These are phyloP conservation scores for Rotaria macrura DNA, from an alignment of 2,888 invertebrate species.

Conservation along the genomic window DNA sequence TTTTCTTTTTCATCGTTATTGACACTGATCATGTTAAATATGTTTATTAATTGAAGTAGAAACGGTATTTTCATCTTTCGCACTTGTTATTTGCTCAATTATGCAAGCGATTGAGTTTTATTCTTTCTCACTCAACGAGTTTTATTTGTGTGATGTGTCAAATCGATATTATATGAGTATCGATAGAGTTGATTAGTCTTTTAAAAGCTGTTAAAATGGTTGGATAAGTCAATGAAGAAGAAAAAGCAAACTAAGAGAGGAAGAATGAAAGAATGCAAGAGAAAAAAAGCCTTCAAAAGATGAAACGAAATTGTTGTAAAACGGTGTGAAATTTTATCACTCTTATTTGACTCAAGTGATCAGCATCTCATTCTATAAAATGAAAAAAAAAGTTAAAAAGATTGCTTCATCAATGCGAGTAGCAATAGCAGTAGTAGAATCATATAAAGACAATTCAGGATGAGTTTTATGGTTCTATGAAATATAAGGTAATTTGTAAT, in stretches of 20 bases:
- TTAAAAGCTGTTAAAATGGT: neutral
- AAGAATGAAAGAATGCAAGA: neutral
- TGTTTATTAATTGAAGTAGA: neutral
- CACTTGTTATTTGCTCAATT: neutral
- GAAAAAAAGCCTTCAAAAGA: neutral
- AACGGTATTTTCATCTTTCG: neutral
- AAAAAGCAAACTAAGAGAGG: neutral
- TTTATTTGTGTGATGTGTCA: neutral
- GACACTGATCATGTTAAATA: neutral
- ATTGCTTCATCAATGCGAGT: neutral
- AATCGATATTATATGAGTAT: neutral
- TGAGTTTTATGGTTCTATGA: neutral
- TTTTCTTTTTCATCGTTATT: neutral
- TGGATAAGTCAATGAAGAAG: neutral
- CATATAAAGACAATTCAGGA: neutral
- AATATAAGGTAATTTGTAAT: neutral
- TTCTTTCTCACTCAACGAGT: neutral
- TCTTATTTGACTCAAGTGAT: neutral
- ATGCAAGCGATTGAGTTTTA: neutral
- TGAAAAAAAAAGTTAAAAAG: neutral
- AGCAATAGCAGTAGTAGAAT: neutral
- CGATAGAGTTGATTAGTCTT: neutral
- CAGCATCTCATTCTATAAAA: neutral
- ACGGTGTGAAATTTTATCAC: constrained; percentile 10
- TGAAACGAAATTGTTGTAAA: neutral